Conservation (phyloP, 2,113 vertebrate genomes). For the Trogon melanurus region DNA sequence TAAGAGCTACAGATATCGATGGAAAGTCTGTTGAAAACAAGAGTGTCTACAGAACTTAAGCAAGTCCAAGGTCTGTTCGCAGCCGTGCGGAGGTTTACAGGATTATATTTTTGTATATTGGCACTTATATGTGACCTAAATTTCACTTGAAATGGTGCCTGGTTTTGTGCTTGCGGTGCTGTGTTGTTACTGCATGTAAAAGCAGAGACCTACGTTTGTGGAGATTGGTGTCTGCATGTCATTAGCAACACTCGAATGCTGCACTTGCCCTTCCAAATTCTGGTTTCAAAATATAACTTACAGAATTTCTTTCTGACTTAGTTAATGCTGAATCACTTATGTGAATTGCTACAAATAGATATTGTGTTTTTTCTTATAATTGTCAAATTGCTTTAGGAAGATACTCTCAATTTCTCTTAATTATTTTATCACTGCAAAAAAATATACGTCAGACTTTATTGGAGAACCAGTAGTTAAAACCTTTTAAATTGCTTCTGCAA, state of each 20-base stretch:
- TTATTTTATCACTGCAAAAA: slow-evolving; percentile 9
- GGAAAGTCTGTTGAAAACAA: slow-evolving; percentile 10
- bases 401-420: background rate
- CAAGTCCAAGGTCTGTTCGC: background rate
- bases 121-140: background rate
- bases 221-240: background rate
- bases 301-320: background rate
- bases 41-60: background rate
- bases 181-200: background rate
- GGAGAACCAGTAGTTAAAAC: slow-evolving; percentile 30
- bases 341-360: background rate
- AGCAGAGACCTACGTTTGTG: background rate
- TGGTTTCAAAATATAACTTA: background rate
- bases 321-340: background rate
- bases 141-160: background rate
- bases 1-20: background rate
- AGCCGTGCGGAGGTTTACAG: background rate
- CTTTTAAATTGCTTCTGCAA: background rate
- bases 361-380: background rate
- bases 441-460: background rate
- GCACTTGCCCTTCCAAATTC: background rate
- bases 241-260: background rate
- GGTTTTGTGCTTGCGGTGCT: background rate
- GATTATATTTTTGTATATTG: background rate
- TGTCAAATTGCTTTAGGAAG: background rate